These are phyloP conservation scores for Agrypnus murinus DNA, from an alignment of 2,888 invertebrate genomes.

Conservation along the genomic window DNA sequence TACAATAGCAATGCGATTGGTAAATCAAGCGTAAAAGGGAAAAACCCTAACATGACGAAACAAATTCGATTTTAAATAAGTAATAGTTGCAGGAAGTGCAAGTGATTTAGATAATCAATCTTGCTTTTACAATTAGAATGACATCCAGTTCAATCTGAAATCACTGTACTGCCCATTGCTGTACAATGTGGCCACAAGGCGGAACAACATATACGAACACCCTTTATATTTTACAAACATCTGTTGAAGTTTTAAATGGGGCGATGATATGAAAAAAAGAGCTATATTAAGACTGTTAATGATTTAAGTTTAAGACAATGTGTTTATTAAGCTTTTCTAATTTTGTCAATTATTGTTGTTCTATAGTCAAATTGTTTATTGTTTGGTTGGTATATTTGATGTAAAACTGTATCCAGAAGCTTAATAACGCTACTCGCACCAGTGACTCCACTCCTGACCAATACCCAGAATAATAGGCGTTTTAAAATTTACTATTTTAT, in stretches of 20 bases:
- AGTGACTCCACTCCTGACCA: no score
- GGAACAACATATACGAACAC: conserved; percentile 46
- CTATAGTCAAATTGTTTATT: no score
- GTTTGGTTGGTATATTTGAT: no score
- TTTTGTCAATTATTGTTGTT: no score
- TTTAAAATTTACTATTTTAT: no score
- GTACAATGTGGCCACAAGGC: conserved; percentile 53
- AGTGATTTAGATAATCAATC: conserved; percentile 41
- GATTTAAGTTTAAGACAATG: no score
- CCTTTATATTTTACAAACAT: conserved; percentile 48
- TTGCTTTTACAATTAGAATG: conserved; percentile 48
- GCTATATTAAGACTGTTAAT: no score
- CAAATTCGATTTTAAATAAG: conserved; percentile 48
- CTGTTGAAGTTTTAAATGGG: conserved; percentile 39
- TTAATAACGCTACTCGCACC: no score
- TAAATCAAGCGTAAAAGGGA: conserved; percentile 14
- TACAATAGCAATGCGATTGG: background rate
- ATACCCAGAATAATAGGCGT: no score
- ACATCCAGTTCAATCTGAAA: conserved; percentile 45
- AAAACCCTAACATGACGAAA: conserved; percentile 35
- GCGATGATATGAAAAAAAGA: no score
- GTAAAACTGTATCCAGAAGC: no score
- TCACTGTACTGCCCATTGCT: conserved; percentile 46
- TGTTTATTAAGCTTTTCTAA: no score
- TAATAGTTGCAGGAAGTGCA: conserved; percentile 46